Evolutionary conservation across 1,140 invertebrate species (phyloP).

Genomic region (Venturia canescens): DNA sequence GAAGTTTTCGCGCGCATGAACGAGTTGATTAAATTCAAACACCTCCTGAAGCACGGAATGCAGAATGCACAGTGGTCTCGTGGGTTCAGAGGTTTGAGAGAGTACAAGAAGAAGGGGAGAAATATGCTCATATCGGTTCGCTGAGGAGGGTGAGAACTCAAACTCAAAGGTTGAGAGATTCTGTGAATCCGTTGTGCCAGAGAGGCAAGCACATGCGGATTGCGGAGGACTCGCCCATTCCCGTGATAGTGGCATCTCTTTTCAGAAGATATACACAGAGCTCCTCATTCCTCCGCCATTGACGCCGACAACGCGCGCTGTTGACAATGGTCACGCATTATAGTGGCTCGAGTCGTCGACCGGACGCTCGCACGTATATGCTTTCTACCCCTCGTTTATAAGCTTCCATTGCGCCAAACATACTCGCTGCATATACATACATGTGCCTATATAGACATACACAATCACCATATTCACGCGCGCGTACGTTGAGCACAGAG

Average conservation of each 20-base stretch:
- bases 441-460: not conserved
- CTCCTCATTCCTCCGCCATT: slow-evolving; percentile 13
- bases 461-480: not conserved
- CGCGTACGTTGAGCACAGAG: slow-evolving; percentile 34
- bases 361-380: slow-evolving; percentile 26
- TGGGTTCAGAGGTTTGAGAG: slow-evolving; percentile 43
- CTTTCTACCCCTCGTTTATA: slow-evolving; percentile 9
- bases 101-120: slow-evolving; percentile 42
- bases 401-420: slow-evolving; percentile 10
- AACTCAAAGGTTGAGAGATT: slow-evolving; percentile 66
- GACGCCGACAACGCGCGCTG: slow-evolving; percentile 28
- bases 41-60: slow-evolving; percentile 71
- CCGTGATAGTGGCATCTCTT: not conserved
- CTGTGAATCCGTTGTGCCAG: not conserved
- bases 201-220: slow-evolving; percentile 7
- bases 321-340: slow-evolving; percentile 72
- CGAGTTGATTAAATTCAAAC: slow-evolving; percentile 77
- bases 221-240: slow-evolving; percentile 22
- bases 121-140: slow-evolving; percentile 73
- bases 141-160: slow-evolving; percentile 26
- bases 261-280: slow-evolving; percentile 28
- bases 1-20: slow-evolving; percentile 72
- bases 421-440: not conserved
- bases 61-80: slow-evolving; percentile 56
- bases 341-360: slow-evolving; percentile 68